Evolutionary conservation across 2,113 vertebrate genomes (phyloP).

Genomic region (Gracilinanus agilis): DNA sequence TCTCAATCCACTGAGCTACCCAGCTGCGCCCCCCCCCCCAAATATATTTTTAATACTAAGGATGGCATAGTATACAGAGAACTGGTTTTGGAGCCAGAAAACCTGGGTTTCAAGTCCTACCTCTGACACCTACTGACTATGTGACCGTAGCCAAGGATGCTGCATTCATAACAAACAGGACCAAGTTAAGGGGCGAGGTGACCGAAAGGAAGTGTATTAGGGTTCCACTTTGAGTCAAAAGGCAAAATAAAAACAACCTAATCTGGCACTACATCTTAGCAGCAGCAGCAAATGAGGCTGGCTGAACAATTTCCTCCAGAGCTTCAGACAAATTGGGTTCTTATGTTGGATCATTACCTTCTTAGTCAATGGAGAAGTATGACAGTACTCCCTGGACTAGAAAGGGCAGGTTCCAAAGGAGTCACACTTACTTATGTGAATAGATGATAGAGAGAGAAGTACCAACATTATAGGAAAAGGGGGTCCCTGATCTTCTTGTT

Average conservation of each 20-base stretch:
- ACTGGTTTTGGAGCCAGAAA: not conserved
- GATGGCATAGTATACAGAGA: not conserved
- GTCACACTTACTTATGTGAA: not conserved
- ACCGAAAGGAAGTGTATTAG: not conserved
- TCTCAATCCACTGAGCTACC: no score
- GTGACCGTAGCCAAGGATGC: not conserved
- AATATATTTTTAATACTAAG: not conserved
- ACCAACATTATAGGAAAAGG: not conserved
- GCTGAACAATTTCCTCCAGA: not conserved
- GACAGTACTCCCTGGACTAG: not conserved
- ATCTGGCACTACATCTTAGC: not conserved
- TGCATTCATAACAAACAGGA: not conserved
- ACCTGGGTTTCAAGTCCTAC: not conserved
- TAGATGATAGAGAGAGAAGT: not conserved
- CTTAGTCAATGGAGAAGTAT: not conserved
- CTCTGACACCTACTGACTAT: not conserved
- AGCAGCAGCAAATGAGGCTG: not conserved
- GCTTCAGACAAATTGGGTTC: not conserved
- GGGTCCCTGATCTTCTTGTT: not conserved
- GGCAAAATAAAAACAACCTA: not conserved
- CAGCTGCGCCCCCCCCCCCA: no score
- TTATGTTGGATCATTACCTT: not conserved
- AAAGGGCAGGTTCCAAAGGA: not conserved
- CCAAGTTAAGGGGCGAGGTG: not conserved
- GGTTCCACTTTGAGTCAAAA: not conserved